These are phyloP conservation scores for Minunthozetes semirufus DNA, from an alignment of 2,888 invertebrate genomes.

Conservation along the genomic window DNA sequence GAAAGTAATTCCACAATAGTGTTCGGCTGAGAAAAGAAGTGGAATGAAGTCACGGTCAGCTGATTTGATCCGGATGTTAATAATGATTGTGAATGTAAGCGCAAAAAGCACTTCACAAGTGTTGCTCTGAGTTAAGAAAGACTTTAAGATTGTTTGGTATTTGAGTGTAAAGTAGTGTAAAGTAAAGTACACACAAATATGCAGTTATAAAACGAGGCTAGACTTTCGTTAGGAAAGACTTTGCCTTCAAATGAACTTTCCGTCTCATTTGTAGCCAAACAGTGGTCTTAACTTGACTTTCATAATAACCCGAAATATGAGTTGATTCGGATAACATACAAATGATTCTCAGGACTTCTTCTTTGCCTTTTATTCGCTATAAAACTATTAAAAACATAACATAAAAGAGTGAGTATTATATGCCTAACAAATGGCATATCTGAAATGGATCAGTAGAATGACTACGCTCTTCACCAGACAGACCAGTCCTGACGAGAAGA, in stretches of 20 bases:
- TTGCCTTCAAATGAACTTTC: slow-evolving; percentile 5
- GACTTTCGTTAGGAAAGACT: background rate
- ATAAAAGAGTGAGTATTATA: background rate
- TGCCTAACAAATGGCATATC: background rate
- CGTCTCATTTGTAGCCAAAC: slow-evolving; percentile 14
- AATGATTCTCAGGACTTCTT: too few species aligned
- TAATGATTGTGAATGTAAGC: background rate
- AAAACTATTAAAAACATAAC: background rate
- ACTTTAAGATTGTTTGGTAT: too few species aligned
- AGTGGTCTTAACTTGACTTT: background rate
- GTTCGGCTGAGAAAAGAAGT: background rate
- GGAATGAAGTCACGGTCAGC: slow-evolving; percentile 24
- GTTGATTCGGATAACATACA: background rate
- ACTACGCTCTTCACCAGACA: background rate
- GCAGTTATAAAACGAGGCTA: background rate
- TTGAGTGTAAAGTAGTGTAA: too few species aligned
- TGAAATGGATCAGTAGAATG: slow-evolving; percentile 16
- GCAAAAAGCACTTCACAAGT: too few species aligned
- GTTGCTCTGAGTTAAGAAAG: too few species aligned
- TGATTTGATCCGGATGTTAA: slow-evolving; percentile 23
- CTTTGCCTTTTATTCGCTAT: background rate
- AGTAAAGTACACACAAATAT: too few species aligned
- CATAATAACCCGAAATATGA: background rate
- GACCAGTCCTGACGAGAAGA: slow-evolving; percentile 5
- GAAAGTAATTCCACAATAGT: background rate